Evolutionary conservation across 35 echinoderm and acorn worm species (phyloP).

Genomic region (Stichopus chloronotus): DNA sequence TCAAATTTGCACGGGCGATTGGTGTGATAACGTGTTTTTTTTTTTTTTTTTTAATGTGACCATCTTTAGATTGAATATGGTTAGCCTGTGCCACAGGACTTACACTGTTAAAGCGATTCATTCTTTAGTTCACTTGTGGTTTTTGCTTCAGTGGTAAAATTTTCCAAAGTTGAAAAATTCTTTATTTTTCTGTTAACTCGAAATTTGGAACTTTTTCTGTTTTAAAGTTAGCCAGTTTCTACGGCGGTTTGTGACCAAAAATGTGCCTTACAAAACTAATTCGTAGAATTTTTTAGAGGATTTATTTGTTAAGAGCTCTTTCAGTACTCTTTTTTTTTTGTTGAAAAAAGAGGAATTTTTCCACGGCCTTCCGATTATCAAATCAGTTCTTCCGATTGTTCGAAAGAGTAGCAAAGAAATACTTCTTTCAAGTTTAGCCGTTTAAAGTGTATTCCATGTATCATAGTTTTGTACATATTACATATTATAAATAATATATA

Average conservation of each 20-base stretch:
- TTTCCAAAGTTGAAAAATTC: not conserved
- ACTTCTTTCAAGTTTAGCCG: too few species aligned
- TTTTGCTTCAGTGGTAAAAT: not conserved
- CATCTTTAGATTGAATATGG: too few species aligned
- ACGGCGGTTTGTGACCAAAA: slow-evolving; percentile 54
- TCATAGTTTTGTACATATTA: slow-evolving; percentile 18
- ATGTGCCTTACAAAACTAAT: slow-evolving; percentile 41
- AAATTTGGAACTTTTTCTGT: slow-evolving; percentile 28
- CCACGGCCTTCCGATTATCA: not conserved
- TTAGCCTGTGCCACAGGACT: too few species aligned
- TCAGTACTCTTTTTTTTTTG: slow-evolving; percentile 49
- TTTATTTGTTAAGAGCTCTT: slow-evolving; percentile 31
- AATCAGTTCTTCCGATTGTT: too few species aligned
- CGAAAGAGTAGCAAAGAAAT: too few species aligned
- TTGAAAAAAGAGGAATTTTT: not conserved
- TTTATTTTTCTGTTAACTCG: not conserved
- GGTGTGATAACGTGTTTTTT: too few species aligned
- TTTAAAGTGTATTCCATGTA: not conserved
- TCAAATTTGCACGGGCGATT: too few species aligned
- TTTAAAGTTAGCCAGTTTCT: slow-evolving; percentile 1
- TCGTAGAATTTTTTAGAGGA: not conserved
- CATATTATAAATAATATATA: too few species aligned
- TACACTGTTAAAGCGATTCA: too few species aligned
- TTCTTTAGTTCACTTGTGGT: too few species aligned
- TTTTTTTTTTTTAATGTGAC: too few species aligned